These are phyloP conservation scores for Pitta sordida DNA, from an alignment of 2,113 vertebrate species.

Conservation along the genomic window DNA sequence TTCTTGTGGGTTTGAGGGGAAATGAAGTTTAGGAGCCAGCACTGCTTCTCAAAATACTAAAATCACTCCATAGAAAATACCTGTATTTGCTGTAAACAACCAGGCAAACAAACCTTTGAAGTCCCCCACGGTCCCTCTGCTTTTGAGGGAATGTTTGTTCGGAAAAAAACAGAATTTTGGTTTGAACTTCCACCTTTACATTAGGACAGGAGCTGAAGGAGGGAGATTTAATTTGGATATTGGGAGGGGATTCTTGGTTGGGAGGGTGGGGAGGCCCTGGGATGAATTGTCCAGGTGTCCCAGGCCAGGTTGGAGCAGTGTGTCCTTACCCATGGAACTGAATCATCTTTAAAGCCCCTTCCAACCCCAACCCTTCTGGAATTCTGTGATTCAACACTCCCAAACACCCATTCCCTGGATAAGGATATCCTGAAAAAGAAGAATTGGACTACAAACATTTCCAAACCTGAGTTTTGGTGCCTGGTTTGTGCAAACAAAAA, in stretches of 20 bases:
- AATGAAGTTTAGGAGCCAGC: neutral
- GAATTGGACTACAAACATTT: neutral
- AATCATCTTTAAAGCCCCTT: neutral
- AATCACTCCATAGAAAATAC: neutral
- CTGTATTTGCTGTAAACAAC: accelerated
- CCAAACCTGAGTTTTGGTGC: neutral
- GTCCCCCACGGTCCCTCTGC: neutral
- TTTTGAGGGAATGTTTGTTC: accelerated
- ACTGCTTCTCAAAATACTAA: neutral
- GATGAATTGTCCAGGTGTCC: neutral
- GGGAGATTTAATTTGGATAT: accelerated
- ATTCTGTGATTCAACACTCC: neutral
- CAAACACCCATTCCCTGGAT: neutral
- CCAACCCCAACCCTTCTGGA: neutral
- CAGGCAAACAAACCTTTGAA: neutral
- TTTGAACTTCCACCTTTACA: accelerated
- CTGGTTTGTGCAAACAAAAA: neutral
- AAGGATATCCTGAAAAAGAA: no score
- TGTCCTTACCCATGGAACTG: neutral
- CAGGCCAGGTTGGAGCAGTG: neutral
- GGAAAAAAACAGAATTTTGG: neutral
- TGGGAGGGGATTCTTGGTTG: neutral
- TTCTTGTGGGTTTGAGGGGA: neutral
- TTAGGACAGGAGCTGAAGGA: neutral
- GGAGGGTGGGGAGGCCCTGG: neutral